These are phyloP conservation scores for Microplitis manilae DNA, from an alignment of 2,888 invertebrate genomes.

Conservation along the genomic window DNA sequence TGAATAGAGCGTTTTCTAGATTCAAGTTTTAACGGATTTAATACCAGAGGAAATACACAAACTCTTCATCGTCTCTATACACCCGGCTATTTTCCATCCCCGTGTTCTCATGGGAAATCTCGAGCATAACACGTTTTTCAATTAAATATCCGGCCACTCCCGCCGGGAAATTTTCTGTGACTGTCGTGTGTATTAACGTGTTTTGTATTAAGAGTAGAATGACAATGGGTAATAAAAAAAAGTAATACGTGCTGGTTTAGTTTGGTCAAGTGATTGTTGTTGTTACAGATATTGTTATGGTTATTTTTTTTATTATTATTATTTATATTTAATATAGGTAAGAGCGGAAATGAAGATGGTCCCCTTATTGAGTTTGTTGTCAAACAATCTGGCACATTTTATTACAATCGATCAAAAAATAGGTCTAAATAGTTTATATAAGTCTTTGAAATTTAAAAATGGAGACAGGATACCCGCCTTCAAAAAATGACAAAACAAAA, in stretches of 20 bases:
- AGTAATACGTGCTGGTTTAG: background rate
- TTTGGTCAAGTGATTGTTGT: background rate
- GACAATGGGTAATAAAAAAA: constrained; percentile 1
- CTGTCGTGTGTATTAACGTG: constrained; percentile 21
- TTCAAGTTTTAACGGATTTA: constrained; percentile 18
- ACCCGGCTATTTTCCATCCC: background rate
- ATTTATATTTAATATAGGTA: too few species aligned
- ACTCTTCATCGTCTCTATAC: constrained; percentile 6
- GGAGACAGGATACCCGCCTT: too few species aligned
- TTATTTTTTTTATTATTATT: too few species aligned
- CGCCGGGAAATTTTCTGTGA: constrained; percentile 47
- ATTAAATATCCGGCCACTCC: constrained; percentile 45
- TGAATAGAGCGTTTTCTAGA: constrained; percentile 20
- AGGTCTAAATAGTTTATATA: too few species aligned
- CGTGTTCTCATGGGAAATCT: constrained; percentile 56
- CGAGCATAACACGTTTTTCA: constrained; percentile 58
- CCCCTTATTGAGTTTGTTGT: too few species aligned
- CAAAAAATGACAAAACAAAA: too few species aligned
- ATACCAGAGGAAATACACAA: constrained; percentile 14
- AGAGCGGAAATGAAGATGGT: too few species aligned
- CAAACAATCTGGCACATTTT: too few species aligned
- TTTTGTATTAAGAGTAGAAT: constrained; percentile 19
- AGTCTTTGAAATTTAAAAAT: too few species aligned
- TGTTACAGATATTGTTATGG: background rate
- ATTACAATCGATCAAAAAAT: too few species aligned